Conservation (phyloP, 2,113 vertebrate species). For the Hydropotes inermis region DNA sequence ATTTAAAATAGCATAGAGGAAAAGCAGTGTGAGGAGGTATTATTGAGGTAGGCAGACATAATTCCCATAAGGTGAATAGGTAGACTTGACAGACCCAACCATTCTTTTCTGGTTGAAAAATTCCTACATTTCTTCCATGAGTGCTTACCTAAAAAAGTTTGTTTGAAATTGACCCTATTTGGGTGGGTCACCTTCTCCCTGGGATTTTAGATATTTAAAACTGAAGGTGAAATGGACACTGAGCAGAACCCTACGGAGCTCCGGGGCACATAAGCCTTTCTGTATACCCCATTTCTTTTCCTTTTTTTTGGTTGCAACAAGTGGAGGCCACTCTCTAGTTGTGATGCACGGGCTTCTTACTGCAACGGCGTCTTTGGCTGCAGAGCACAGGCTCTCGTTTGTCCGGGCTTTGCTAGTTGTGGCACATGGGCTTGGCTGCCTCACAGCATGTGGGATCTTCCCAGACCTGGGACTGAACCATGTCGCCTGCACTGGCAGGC, state of each 20-base stretch:
- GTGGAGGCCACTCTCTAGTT: background rate
- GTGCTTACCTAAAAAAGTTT: background rate
- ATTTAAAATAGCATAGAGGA: background rate
- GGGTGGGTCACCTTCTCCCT: background rate
- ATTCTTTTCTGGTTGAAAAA: background rate
- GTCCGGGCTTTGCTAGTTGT: background rate
- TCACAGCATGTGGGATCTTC: background rate
- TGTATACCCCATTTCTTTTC: background rate
- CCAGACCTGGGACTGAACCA: background rate
- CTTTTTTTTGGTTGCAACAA: background rate
- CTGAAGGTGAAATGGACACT: background rate
- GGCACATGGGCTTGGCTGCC: background rate
- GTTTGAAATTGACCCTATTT: background rate
- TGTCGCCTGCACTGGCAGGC: background rate
- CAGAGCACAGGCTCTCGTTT: accelerated
- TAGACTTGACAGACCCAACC: background rate
- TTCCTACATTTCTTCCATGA: background rate
- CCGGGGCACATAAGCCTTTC: background rate
- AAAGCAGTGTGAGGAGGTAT: background rate
- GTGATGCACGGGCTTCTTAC: background rate
- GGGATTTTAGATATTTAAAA: conserved; percentile 24
- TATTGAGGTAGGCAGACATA: background rate
- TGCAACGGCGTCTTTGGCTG: background rate
- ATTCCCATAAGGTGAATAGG: background rate
- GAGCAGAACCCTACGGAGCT: background rate